phyloP scores from a whole-genome alignment of 2,797 vertebrate species.

The Caiman crocodilus region DNA sequence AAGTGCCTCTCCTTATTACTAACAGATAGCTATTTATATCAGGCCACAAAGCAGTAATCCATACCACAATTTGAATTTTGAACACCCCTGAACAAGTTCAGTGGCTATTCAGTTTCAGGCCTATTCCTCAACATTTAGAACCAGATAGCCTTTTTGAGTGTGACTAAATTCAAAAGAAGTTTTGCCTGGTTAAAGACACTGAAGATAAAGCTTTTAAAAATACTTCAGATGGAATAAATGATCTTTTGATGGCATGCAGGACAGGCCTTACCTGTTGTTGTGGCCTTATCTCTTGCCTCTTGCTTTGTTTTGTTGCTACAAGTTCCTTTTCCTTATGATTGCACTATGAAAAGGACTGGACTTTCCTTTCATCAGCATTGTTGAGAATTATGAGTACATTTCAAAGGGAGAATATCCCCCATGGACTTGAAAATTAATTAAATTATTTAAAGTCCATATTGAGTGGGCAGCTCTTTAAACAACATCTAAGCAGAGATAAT shows the following conservation, averaged over 20 bases:
- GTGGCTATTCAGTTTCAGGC: neutral
- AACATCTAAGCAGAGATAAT: neutral
- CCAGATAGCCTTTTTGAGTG: neutral
- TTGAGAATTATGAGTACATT: neutral
- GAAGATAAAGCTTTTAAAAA: neutral
- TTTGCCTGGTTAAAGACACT: neutral
- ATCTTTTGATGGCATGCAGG: neutral
- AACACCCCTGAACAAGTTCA: neutral
- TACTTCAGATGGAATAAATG: neutral
- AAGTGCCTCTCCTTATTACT: neutral
- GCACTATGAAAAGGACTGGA: neutral
- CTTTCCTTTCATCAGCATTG: neutral
- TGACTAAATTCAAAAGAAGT: neutral
- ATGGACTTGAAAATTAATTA: neutral
- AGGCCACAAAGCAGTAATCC: neutral
- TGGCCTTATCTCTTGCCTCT: neutral
- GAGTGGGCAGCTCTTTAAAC: neutral
- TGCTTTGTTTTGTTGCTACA: neutral
- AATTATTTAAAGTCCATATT: neutral
- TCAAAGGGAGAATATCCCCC: neutral
- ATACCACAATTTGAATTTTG: neutral
- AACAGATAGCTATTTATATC: neutral
- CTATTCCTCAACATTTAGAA: neutral
- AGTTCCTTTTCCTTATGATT: neutral
- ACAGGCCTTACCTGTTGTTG: accelerated